These are phyloP conservation scores for Polylopha cassiicola DNA, from an alignment of 2,888 invertebrate genomes.

Conservation along the genomic window DNA sequence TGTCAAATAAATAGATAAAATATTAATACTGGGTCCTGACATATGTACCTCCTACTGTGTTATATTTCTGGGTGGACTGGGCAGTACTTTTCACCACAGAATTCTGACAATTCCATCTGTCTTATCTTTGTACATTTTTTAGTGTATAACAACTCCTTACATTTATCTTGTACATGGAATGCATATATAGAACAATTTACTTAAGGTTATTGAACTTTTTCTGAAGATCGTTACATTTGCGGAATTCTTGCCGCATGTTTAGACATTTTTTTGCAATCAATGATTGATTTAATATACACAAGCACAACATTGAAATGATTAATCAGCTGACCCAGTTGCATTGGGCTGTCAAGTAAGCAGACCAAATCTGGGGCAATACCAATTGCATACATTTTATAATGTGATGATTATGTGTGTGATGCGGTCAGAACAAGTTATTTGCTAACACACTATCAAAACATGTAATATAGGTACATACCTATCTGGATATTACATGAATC, in stretches of 20 bases:
- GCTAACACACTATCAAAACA: constrained; percentile 10
- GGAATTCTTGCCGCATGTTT: constrained; percentile 34
- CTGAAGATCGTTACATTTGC: no score
- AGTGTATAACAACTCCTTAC: no score
- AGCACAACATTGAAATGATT: constrained; percentile 51
- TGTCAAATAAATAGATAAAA: constrained; percentile 35
- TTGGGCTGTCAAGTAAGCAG: constrained; percentile 58
- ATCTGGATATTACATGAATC: no score
- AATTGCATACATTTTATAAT: constrained; percentile 35
- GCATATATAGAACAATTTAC: no score
- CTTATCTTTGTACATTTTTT: no score
- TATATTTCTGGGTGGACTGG: no score
- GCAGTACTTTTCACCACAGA: no score
- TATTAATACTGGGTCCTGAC: no score
- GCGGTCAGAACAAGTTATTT: constrained; percentile 17
- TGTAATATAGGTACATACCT: constrained; percentile 7
- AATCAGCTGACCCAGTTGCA: constrained; percentile 61
- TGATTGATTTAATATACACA: constrained; percentile 49
- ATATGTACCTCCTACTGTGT: no score
- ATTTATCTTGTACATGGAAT: no score
- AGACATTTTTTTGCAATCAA: constrained; percentile 49
- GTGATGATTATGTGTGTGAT: constrained; percentile 19
- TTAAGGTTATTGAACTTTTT: no score
- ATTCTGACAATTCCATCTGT: no score
- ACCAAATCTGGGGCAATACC: constrained; percentile 56